Evolutionary conservation across 2,113 vertebrate genomes (phyloP).

Genomic region (Gila orcuttii): DNA sequence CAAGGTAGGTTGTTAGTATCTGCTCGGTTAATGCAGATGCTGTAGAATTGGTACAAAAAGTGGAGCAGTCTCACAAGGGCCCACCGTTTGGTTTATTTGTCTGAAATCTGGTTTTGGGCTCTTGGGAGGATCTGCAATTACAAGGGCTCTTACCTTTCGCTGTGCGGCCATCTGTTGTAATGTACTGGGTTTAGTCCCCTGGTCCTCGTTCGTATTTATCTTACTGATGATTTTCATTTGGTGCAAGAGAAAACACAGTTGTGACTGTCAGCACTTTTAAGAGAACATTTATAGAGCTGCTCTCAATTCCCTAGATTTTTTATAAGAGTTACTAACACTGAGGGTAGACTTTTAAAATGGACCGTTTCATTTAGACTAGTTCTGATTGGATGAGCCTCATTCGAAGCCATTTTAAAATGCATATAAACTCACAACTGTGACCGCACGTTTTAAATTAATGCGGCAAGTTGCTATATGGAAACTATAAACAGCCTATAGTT

Average conservation of each 20-base stretch:
- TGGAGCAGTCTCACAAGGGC: conserved; percentile 21
- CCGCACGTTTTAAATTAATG: background rate
- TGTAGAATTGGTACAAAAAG: conserved; percentile 20
- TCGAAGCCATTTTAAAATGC: background rate
- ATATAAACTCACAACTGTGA: background rate
- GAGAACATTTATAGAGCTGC: conserved; percentile 21
- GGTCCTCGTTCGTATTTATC: conserved; percentile 45
- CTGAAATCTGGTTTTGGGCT: conserved; percentile 37
- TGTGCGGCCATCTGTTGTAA: conserved; percentile 54
- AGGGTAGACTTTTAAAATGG: conserved; percentile 29
- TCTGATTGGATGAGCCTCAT: conserved; percentile 2
- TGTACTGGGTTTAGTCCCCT: conserved; percentile 41
- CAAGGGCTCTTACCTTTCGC: conserved; percentile 57
- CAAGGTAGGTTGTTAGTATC: background rate
- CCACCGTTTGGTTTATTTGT: conserved; percentile 36
- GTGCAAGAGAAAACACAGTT: conserved; percentile 38
- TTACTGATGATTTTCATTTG: conserved; percentile 44
- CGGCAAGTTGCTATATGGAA: background rate
- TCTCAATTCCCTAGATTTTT: background rate
- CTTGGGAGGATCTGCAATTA: conserved; percentile 52
- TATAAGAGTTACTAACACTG: conserved; percentile 4
- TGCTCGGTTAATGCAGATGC: background rate
- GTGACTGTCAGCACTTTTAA: conserved; percentile 43
- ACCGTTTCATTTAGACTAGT: background rate
- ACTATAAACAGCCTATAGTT: background rate